Conservation (phyloP, 2,888 invertebrate genomes). For the Lycia hirtaria region DNA sequence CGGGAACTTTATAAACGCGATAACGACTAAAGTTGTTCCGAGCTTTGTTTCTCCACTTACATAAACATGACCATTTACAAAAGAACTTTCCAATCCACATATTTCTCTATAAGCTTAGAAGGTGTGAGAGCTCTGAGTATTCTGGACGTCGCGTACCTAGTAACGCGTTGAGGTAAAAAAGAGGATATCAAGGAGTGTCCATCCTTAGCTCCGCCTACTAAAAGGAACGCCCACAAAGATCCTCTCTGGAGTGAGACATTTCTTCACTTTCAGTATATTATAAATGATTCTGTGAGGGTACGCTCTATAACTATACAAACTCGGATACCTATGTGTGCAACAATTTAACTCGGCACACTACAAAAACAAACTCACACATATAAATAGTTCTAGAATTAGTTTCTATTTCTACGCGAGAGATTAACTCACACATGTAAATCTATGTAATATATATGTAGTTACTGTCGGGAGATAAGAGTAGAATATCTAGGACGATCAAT, state of each 20-base stretch:
- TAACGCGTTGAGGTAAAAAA: constrained; percentile 80
- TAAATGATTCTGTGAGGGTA: constrained; percentile 57
- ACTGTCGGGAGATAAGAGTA: constrained; percentile 17
- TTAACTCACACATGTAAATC: constrained; percentile 22
- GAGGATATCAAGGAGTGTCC: constrained; percentile 83
- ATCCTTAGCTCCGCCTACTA: constrained; percentile 72
- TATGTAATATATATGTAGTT: constrained; percentile 11
- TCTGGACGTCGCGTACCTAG: constrained; percentile 72
- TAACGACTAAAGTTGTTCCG: constrained; percentile 82
- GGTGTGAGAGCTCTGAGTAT: constrained; percentile 60
- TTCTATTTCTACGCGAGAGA: constrained; percentile 5
- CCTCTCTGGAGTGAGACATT: constrained; percentile 71
- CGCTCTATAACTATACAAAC: constrained; percentile 38
- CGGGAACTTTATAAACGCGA: constrained; percentile 84
- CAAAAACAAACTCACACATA: constrained; percentile 22
- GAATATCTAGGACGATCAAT: constrained; percentile 26
- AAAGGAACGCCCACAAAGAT: constrained; percentile 76
- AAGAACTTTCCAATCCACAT: constrained; percentile 45
- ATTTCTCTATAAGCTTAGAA: constrained; percentile 6
- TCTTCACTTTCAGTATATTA: constrained; percentile 69
- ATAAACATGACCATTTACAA: constrained; percentile 68
- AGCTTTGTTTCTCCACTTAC: constrained; percentile 79
- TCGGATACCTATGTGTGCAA: constrained; percentile 36
- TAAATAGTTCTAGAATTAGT: constrained; percentile 19
- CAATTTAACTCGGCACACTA: constrained; percentile 1